These are phyloP conservation scores for Crematogaster levior DNA, from an alignment of 2,888 invertebrate species.

Conservation along the genomic window DNA sequence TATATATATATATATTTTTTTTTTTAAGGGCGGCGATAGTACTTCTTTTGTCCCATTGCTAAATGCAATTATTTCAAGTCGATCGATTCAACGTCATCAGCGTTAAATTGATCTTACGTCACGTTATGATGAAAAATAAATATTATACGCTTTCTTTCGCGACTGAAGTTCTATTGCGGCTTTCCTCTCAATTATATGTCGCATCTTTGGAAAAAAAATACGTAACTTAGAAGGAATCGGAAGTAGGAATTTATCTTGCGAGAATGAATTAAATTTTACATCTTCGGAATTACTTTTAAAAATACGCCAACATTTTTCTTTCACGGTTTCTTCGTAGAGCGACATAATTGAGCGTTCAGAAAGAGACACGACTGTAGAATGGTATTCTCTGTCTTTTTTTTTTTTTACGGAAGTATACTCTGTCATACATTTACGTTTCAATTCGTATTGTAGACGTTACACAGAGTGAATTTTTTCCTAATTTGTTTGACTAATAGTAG, in stretches of 20 bases:
- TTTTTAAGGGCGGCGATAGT: conserved; percentile 24
- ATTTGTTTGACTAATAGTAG: not conserved
- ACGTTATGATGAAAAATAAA: conserved; percentile 9
- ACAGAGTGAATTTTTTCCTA: not conserved
- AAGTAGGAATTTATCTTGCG: not conserved
- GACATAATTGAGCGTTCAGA: not conserved
- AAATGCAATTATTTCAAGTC: conserved; percentile 20
- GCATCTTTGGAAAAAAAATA: not conserved
- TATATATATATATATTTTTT: not conserved
- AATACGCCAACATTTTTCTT: not conserved
- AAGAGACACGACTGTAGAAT: not conserved
- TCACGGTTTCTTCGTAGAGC: not conserved
- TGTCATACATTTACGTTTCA: not conserved
- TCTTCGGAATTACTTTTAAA: not conserved
- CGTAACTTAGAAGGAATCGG: not conserved
- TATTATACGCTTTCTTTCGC: not conserved
- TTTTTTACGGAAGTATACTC: not conserved
- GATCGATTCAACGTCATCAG: conserved; percentile 4
- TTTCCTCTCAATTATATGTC: not conserved
- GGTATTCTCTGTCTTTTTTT: not conserved
- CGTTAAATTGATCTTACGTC: conserved; percentile 15
- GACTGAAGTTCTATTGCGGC: not conserved
- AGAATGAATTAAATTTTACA: not conserved
- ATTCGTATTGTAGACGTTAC: not conserved
- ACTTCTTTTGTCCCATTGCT: conserved; percentile 28